Base-by-base conservation (phyloP, 2,113 vertebrate genomes). In the Sinocyclocheilus grahami region DNA sequence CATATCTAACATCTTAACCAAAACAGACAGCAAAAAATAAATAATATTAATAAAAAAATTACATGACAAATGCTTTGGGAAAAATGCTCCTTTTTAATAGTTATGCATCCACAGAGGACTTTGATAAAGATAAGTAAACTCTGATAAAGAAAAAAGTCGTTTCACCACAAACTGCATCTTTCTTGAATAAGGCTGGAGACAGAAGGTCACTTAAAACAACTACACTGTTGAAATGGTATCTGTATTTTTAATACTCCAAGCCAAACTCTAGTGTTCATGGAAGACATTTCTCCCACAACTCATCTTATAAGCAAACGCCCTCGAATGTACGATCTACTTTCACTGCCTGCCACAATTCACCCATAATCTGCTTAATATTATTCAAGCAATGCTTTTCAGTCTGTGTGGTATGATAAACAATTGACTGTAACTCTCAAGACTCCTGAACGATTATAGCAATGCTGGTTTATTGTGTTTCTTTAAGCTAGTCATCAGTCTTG, bases 401-500 rank as follows among this genome's bases (percentile, higher is more conserved):
- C 77, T 22, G 72, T 60, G 22, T 74, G 33, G n/a, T 71, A 46
- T 33, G 78, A 86, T 86, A 20, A 82, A 51, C 62, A 30, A 48
- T 13, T 53, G 51, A 79, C 48, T 69, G 4, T n/a, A 58, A 60
- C 33, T 72, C 42, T 74, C 22, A 63, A 71, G 30, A 27, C 51
- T 42, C 46, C 22, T 69, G 62, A 85, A 78, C 39, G 63, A 67
- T 78, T 39, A 37, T 85, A 48, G 63, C 48, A 79, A 27, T 16
- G 30, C 65, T 71, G 48, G 30, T 85, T 67, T 53, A 33, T 24
- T 22, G 22, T 71, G n/a, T 48, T 18, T 51, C 33, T 39, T 60
- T 33, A 74, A 30, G 76, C 91, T 95, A 99, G 91, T 99, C 98
- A 92, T 99, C 98, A 0, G 96, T 92, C 94, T 99, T 99, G 92